Percentiles rank a stretch among this genome's conserved stretches.
These are phyloP conservation scores for Propithecus deckenii DNA, from an alignment of 2,797 vertebrate species.

Conservation along the genomic window DNA sequence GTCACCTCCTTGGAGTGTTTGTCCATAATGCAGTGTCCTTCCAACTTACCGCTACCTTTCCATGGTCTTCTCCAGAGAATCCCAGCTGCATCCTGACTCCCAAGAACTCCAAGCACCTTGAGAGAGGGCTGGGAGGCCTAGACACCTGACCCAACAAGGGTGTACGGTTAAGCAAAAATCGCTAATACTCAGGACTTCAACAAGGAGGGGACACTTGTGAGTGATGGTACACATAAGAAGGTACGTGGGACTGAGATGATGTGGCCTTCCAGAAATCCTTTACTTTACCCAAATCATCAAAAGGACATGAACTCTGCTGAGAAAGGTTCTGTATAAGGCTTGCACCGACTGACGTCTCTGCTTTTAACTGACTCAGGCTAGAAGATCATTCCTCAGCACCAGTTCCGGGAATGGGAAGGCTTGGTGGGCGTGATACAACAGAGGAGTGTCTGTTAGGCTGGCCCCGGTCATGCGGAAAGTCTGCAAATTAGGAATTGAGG, in stretches of 20 bases:
- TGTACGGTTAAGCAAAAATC: not conserved
- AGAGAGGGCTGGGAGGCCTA: not conserved
- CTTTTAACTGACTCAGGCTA: not conserved
- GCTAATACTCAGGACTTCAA: not conserved
- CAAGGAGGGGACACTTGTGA: not conserved
- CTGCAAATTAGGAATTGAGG: not conserved
- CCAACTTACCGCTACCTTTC: not conserved
- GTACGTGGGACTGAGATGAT: not conserved
- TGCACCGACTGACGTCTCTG: not conserved
- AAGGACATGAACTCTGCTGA: not conserved
- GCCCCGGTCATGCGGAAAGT: not conserved
- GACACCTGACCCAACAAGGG: not conserved
- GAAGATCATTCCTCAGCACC: not conserved
- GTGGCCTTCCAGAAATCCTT: not conserved
- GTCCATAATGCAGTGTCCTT: not conserved
- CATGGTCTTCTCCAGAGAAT: not conserved
- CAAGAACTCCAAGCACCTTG: not conserved
- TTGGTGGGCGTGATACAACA: accelerated
- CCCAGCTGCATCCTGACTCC: not conserved
- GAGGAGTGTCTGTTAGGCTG: not conserved
- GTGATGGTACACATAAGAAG: not conserved
- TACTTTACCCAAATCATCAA: not conserved
- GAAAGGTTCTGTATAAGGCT: not conserved
- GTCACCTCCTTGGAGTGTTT: too few species aligned
- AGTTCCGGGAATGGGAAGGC: not conserved